Base-by-base conservation (phyloP, 1,140 invertebrate genomes). In the Bombus huntii region DNA sequence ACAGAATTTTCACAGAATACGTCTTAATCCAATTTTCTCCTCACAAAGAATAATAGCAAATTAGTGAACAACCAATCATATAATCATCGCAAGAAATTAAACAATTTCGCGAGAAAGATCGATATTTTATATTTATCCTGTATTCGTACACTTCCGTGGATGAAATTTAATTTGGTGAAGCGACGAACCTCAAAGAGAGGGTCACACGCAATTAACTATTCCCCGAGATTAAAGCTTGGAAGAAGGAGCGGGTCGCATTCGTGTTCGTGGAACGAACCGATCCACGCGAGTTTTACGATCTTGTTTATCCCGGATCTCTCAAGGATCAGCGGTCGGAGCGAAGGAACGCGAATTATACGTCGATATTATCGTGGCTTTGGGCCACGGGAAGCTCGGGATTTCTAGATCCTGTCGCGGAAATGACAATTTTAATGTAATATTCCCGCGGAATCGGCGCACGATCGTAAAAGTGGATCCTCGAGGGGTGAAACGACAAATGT, bases 251-350 rank as follows among this genome's bases (percentile, higher is more conserved):
- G 72, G 37, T 71, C 13, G 65, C 53, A 25, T 79, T 81, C 73
- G 76, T 68, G 65, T 75, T 75, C 75, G 62, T 25, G 71, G 77
- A 90, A 90, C 57, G 70, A 84, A 72, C 39, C 84, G 90, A 90
- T 87, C 66, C 59, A 66, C 39, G 71, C 62, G 70, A 62, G 59
- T 88, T 92, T 90, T 91, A 92, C 75, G 88, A 90, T 90, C 87
- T 89, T 91, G 89, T 92, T 92, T 91, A 92, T 84, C 78, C 81
- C 73, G 78, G 73, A 59, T 83, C 70, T 76, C 28, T 65, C 18
- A 74, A 73, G 37, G 53, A 39, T 31, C 77, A 5, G 71, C 34
- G 25, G 59, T 31, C 37, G 65, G 13, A 66, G 37, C 80, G 78
- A 22, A 22, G 47, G 47, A 53, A 53, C 47, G 47, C 47, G 71